Base-by-base conservation (phyloP, 2,888 invertebrate species). In the Acanthosoma haemorrhoidale region DNA sequence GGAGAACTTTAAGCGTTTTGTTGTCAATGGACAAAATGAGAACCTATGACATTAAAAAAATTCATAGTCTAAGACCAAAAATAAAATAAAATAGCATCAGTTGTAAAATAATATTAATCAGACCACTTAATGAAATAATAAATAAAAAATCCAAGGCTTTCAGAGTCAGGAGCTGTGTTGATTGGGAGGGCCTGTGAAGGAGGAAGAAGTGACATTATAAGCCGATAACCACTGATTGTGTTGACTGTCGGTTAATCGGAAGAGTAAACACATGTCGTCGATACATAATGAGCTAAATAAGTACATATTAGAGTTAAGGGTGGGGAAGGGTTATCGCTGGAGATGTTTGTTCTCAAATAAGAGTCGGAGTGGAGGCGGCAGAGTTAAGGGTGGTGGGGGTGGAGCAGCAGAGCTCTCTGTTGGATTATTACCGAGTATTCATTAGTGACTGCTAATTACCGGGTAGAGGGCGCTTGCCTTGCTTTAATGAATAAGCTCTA, bases 401-500 rank as follows among this genome's bases (percentile, higher is more conserved):
- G 15, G 36, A 61, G 61, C 61, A 38, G 21, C 61, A 51, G 51
- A 51, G 51, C 51, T 51, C 72, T 69, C 72, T 73, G 73, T 71
- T 73, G 69, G 74, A 87, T 87, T 87, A 87, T 87, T 87, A 87
- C 86, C 85, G 70, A 68, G 87, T 86, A 87, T 88, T 88, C 87
- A 87, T 87, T 89, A 88, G 88, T 89, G 88, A 88, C 88, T 88
- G 88, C 89, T 89, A 89, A 89, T 89, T 89, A 89, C 88, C 88
- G 51, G 51, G 51, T 51, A 51, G 51, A 51, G 51, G 51, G 51
- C 51, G 51, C 51, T 51, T 32, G 60, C 88, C 88, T 88, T 88
- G 88, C 88, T 88, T 88, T 89, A 89, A 89, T 89, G 89, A 89
- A 89, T 89, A 89, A 89, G 88, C 89, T 88, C 88, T 89, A 89